phyloP scores from a whole-genome alignment of 1,140 invertebrate genomes.

The Acromyrmex echinatior region DNA sequence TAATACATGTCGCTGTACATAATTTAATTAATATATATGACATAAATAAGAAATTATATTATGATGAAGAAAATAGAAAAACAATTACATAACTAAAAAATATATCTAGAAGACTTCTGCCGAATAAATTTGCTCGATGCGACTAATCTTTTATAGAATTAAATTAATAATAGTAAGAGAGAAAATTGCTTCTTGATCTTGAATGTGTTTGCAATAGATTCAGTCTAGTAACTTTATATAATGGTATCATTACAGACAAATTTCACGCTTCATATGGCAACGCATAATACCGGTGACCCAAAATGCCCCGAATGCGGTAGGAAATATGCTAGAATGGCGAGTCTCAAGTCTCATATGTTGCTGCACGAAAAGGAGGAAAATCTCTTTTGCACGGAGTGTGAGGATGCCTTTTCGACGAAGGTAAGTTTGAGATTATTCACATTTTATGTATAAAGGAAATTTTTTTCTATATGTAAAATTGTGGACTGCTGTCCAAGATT shows the following conservation, averaged over 20 bases:
- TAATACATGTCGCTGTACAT: neutral
- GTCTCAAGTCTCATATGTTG: slow-evolving; percentile 91
- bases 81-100: neutral
- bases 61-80: neutral
- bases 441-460: neutral
- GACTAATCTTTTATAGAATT: slow-evolving; percentile 27
- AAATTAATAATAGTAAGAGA: slow-evolving; percentile 13
- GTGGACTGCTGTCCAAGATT: neutral
- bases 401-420: slow-evolving; percentile 90
- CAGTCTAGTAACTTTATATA: slow-evolving; percentile 67
- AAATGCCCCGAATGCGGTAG: slow-evolving; percentile 90
- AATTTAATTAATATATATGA: slow-evolving; percentile 47
- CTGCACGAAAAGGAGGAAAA: slow-evolving; percentile 91
- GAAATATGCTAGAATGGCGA: slow-evolving; percentile 90
- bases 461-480: neutral
- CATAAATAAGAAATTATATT: slow-evolving; percentile 1
- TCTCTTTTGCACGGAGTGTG: slow-evolving; percentile 90
- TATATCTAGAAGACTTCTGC: neutral
- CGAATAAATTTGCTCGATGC: slow-evolving; percentile 7
- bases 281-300: slow-evolving; percentile 87
- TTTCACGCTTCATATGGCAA: slow-evolving; percentile 89
- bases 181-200: slow-evolving; percentile 11
- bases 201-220: slow-evolving; percentile 14
- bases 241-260: slow-evolving; percentile 85
- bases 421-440: slow-evolving; percentile 81